Evolutionary conservation across 1,140 invertebrate species (phyloP).

Genomic region (Apis dorsata): DNA sequence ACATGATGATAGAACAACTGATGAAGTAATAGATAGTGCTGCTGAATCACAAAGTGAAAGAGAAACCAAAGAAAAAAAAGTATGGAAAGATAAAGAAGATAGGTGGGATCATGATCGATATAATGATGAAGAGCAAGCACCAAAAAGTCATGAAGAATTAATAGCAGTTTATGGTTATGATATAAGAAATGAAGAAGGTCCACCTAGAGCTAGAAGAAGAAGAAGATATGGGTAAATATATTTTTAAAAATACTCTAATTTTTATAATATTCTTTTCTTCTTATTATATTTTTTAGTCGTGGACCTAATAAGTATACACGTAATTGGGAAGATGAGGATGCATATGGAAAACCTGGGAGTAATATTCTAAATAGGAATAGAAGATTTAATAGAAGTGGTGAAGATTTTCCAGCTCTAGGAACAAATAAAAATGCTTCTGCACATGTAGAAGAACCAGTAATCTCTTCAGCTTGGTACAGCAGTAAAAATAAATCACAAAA

Average conservation of each 20-base stretch:
- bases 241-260: not conserved
- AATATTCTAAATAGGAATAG: slow-evolving; percentile 58
- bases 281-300: slow-evolving; percentile 81
- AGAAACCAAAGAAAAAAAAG: slow-evolving; percentile 81
- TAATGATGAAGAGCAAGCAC: slow-evolving; percentile 89
- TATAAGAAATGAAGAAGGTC: slow-evolving; percentile 94
- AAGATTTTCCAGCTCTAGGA: slow-evolving; percentile 77
- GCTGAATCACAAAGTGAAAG: slow-evolving; percentile 74
- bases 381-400: slow-evolving; percentile 71
- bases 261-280: not conserved
- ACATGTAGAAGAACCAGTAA: slow-evolving; percentile 75
- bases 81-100: slow-evolving; percentile 84
- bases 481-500: slow-evolving; percentile 75
- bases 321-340: slow-evolving; percentile 95
- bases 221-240: slow-evolving; percentile 88
- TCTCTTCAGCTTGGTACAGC: slow-evolving; percentile 79
- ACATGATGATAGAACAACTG: slow-evolving; percentile 93
- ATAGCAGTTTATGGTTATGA: slow-evolving; percentile 96
- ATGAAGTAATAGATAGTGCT: slow-evolving; percentile 80
- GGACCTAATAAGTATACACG: slow-evolving; percentile 95
- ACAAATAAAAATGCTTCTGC: slow-evolving; percentile 67
- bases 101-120: slow-evolving; percentile 96
- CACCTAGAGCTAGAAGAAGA: slow-evolving; percentile 91
- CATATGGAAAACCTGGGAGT: slow-evolving; percentile 83
- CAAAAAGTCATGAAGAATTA: slow-evolving; percentile 93